Conservation (phyloP, 2,113 vertebrate genomes). For the Crocuta crocuta region DNA sequence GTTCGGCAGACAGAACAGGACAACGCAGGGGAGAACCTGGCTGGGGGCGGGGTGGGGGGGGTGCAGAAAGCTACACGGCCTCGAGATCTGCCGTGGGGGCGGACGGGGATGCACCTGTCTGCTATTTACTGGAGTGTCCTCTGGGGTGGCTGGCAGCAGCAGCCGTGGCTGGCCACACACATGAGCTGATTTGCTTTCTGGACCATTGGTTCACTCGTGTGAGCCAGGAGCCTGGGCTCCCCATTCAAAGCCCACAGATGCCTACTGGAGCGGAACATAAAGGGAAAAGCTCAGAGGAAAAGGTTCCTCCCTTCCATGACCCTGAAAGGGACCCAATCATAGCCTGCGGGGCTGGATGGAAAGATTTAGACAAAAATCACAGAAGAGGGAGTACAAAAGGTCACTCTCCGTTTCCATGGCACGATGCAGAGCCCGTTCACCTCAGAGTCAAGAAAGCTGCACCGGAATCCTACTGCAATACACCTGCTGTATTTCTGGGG, state of each 20-base stretch:
- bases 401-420: neutral
- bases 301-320: neutral
- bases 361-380: neutral
- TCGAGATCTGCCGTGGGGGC: rapidly evolving
- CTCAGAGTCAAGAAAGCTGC: rapidly evolving
- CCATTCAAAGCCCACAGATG: neutral
- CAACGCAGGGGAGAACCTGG: rapidly evolving
- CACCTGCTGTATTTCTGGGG: neutral
- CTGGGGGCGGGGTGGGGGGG: neutral
- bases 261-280: neutral
- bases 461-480: rapidly evolving
- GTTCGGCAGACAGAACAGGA: neutral
- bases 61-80: rapidly evolving
- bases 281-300: neutral
- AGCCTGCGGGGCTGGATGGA: neutral
- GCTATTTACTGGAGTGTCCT: rapidly evolving
- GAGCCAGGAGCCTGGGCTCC: neutral
- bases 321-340: neutral
- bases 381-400: rapidly evolving
- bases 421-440: neutral
- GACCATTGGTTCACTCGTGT: rapidly evolving
- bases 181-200: neutral
- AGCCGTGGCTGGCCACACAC: rapidly evolving
- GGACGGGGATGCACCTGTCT: rapidly evolving
- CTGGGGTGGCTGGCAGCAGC: neutral